Conservation (phyloP, 1,140 invertebrate species). For the Papilio dardanus region DNA sequence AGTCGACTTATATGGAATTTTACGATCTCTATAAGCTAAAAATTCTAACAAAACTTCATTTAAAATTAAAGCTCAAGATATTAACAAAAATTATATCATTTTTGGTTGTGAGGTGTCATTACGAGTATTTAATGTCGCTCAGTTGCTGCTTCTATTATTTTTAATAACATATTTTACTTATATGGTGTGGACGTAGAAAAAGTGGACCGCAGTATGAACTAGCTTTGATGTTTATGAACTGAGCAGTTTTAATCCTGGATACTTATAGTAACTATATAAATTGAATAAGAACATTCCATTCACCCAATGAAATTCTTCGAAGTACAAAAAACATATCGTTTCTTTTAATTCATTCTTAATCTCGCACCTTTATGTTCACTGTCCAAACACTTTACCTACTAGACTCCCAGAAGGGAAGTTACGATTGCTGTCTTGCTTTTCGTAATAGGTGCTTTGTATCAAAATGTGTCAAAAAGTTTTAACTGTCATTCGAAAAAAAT, state of each 20-base stretch:
- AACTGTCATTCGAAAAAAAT: too few relatives aligned
- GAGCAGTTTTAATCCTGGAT: background rate
- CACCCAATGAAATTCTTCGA: background rate
- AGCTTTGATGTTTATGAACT: conserved; percentile 32
- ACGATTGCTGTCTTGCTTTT: too few relatives aligned
- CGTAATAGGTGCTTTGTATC: too few relatives aligned
- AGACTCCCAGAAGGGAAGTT: too few relatives aligned
- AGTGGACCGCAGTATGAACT: conserved; percentile 8
- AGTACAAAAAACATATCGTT: too few relatives aligned
- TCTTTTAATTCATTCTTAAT: too few relatives aligned
- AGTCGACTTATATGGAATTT: conserved; percentile 20
- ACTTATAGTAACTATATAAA: background rate
- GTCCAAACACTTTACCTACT: too few relatives aligned
- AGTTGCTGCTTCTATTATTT: conserved; percentile 36
- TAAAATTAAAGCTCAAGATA: conserved; percentile 20
- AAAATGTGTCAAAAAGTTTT: too few relatives aligned
- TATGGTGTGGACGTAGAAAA: conserved; percentile 27
- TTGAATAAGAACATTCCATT: conserved; percentile 28
- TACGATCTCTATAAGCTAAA: conserved; percentile 21
- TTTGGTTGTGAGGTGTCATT: conserved; percentile 35
- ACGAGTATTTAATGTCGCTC: conserved; percentile 31
- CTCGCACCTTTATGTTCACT: too few relatives aligned
- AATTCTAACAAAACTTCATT: conserved; percentile 37
- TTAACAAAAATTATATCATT: conserved; percentile 34
- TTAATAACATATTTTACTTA: conserved; percentile 38